Percentiles rank a stretch among this genome's conserved stretches.
These are phyloP conservation scores for Temnothorax unifasciatus DNA, from an alignment of 2,888 invertebrate genomes.

Conservation along the genomic window DNA sequence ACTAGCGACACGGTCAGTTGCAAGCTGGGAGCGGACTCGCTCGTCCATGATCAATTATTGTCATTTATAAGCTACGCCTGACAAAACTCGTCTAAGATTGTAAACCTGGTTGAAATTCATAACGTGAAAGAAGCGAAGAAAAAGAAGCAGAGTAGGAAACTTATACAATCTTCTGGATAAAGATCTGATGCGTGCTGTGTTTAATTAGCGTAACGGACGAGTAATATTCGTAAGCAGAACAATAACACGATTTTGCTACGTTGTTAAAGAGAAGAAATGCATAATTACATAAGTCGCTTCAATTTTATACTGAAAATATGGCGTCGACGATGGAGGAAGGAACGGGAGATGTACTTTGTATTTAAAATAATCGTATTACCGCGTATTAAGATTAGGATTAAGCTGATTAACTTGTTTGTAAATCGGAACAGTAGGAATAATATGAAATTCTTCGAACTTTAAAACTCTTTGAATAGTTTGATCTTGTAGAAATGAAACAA, in stretches of 20 bases:
- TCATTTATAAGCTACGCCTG: conserved; percentile 55
- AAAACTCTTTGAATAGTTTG: neutral
- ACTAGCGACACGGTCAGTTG: conserved; percentile 74
- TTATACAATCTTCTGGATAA: conserved; percentile 24
- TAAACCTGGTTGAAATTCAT: conserved; percentile 10
- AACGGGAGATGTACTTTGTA: neutral
- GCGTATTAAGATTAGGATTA: neutral
- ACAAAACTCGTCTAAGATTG: conserved; percentile 24
- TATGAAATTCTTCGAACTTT: neutral
- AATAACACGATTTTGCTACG: neutral
- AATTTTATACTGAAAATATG: conserved; percentile 16
- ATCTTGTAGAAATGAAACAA: neutral
- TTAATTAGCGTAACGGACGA: conserved; percentile 46
- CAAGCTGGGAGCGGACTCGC: conserved; percentile 76
- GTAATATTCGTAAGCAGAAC: conserved; percentile 32
- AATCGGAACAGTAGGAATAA: neutral
- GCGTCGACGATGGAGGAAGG: neutral
- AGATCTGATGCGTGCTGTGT: conserved; percentile 45
- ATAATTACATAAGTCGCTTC: neutral
- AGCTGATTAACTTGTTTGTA: neutral
- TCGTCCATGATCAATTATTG: conserved; percentile 78
- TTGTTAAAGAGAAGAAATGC: conserved; percentile 6
- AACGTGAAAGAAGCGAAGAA: neutral
- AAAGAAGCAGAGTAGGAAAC: conserved; percentile 12
- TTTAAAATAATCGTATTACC: conserved; percentile 17